These are phyloP conservation scores for Papilio aristodemus DNA, from an alignment of 1,140 invertebrate genomes.

Conservation along the genomic window DNA sequence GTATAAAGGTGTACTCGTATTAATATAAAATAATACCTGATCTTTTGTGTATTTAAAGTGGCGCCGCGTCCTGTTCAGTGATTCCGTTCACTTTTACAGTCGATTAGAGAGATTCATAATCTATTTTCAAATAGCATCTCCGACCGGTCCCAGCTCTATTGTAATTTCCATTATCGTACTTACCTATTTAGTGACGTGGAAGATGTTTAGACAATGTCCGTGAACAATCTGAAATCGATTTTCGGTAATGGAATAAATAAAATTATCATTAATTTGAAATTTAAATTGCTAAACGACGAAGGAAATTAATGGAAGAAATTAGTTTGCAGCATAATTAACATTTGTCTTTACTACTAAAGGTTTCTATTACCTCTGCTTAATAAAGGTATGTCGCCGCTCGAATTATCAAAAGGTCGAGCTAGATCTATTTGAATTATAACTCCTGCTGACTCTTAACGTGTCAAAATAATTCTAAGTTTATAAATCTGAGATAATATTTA, in stretches of 20 bases:
- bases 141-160: neutral
- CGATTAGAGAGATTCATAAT: neutral
- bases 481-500: no score
- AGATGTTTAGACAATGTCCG: neutral
- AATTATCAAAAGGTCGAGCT: no score
- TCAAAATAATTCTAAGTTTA: no score
- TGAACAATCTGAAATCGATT: neutral
- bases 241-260: neutral
- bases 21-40: conserved; percentile 1
- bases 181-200: neutral
- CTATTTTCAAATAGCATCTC: neutral
- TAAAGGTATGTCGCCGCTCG: no score
- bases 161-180: conserved; percentile 9
- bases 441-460: no score
- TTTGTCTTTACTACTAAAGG: no score
- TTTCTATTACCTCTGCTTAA: no score
- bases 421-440: no score
- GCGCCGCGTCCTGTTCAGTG: neutral
- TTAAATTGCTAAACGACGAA: neutral
- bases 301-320: neutral
- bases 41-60: neutral
- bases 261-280: neutral
- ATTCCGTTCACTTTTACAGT: conserved; percentile 7
- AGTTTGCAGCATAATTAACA: neutral
- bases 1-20: no score